These are phyloP conservation scores for Cyaniris semiargus DNA, from an alignment of 2,888 invertebrate species.

Conservation along the genomic window DNA sequence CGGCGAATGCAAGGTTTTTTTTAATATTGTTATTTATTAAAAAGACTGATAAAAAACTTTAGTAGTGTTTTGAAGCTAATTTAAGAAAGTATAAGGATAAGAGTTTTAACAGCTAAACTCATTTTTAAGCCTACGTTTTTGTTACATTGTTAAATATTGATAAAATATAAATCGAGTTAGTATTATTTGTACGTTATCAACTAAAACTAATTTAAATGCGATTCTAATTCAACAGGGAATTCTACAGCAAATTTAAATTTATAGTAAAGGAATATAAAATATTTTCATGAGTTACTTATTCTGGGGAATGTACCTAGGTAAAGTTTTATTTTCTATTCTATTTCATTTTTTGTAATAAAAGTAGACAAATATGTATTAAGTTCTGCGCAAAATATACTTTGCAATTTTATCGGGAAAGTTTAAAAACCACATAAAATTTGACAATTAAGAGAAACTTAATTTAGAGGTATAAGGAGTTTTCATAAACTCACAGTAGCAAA, in stretches of 20 bases:
- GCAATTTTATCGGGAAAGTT: not conserved
- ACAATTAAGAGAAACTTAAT: not conserved
- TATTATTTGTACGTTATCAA: conserved; percentile 68
- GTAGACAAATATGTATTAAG: not conserved
- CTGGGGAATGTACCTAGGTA: conserved; percentile 54
- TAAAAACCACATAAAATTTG: not conserved
- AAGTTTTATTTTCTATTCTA: not conserved
- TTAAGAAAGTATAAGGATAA: not conserved
- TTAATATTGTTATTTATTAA: not conserved
- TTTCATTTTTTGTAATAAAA: not conserved
- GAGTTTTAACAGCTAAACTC: not conserved
- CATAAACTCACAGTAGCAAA: not conserved
- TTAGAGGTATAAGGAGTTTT: not conserved
- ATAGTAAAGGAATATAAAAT: not conserved
- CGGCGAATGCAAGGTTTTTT: not conserved
- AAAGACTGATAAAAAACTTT: not conserved
- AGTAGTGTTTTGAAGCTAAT: not conserved
- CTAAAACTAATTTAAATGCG: conserved; percentile 76
- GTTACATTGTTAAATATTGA: conserved; percentile 13
- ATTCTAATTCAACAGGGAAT: conserved; percentile 55
- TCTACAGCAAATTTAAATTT: not conserved
- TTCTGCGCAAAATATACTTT: not conserved
- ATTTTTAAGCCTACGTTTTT: not conserved
- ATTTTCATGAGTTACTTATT: conserved; percentile 35
- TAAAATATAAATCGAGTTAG: conserved; percentile 45